A percentile compares a stretch with the other conserved stretches of the same genome.
Conservation (phyloP, 2,113 vertebrate species). For the Gulo gulo region DNA sequence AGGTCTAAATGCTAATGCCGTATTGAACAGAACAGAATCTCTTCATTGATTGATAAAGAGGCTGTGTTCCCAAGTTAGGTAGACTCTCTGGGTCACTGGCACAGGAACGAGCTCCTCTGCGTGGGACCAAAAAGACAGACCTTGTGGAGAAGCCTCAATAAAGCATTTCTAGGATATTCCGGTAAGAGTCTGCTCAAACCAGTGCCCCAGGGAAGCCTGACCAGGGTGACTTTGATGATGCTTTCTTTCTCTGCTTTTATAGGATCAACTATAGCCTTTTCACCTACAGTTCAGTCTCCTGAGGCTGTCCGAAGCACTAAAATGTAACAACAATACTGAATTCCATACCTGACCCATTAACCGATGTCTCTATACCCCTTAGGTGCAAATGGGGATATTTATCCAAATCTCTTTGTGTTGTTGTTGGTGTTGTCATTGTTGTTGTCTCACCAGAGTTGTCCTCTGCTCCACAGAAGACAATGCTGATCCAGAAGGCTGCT, state of each 20-base stretch:
- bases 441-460: neutral
- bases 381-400: neutral
- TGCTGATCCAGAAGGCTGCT: neutral
- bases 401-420: neutral
- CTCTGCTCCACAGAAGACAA: neutral
- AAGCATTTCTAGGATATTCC: neutral
- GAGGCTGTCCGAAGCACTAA: neutral
- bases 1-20: neutral
- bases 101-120: neutral
- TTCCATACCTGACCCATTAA: neutral
- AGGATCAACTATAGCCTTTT: neutral
- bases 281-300: neutral
- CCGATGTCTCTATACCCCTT: neutral
- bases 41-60: neutral
- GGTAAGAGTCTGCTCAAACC: conserved; percentile 36
- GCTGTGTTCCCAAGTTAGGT: neutral
- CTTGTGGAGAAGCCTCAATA: neutral
- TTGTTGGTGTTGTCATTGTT: neutral
- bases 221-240: neutral
- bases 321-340: neutral
- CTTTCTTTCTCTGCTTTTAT: conserved; percentile 22
- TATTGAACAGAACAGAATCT: neutral
- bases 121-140: neutral
- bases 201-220: neutral
- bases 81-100: neutral